phyloP scores from a whole-genome alignment of 35 echinoderm and acorn worm genomes.

The Nesometra sesokonis region DNA sequence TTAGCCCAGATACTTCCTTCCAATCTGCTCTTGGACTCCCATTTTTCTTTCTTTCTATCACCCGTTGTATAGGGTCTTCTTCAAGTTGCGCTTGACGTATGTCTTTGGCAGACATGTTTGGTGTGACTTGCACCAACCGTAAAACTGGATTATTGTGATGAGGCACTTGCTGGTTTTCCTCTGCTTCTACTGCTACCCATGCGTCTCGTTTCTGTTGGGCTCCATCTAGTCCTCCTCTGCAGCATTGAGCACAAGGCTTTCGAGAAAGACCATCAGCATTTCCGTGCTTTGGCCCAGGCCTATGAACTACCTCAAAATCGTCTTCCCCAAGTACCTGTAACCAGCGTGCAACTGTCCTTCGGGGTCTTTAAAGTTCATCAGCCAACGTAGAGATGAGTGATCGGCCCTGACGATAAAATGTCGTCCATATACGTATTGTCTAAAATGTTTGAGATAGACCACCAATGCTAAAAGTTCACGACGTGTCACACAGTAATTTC shows the following conservation, averaged over 20 bases:
- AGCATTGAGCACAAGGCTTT: not conserved
- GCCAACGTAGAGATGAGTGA: constrained; percentile 23
- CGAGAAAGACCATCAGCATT: constrained; percentile 15
- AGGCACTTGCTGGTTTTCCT: no score
- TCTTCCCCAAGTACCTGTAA: constrained; percentile 8
- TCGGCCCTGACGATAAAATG: no score
- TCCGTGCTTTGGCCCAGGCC: not conserved
- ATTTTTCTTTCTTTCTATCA: not conserved
- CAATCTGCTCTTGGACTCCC: not conserved
- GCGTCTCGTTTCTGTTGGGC: no score
- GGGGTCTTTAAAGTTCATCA: constrained; percentile 31
- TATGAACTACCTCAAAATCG: constrained; percentile 17
- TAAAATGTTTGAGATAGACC: constrained; percentile 19
- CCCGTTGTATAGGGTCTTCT: no score
- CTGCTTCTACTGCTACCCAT: no score
- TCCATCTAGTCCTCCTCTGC: not conserved
- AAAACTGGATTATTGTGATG: no score
- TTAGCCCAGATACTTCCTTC: not conserved
- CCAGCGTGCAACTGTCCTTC: constrained; percentile 37
- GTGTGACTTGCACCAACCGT: no score
- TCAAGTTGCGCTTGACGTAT: not conserved
- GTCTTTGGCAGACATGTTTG: no score
- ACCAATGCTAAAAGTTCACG: constrained; percentile 34
- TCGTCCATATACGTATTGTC: constrained; percentile 40
- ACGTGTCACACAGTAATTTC: constrained; percentile 29